These are phyloP conservation scores for Hermodice carunculata DNA, from an alignment of 2,888 invertebrate genomes.

Conservation along the genomic window DNA sequence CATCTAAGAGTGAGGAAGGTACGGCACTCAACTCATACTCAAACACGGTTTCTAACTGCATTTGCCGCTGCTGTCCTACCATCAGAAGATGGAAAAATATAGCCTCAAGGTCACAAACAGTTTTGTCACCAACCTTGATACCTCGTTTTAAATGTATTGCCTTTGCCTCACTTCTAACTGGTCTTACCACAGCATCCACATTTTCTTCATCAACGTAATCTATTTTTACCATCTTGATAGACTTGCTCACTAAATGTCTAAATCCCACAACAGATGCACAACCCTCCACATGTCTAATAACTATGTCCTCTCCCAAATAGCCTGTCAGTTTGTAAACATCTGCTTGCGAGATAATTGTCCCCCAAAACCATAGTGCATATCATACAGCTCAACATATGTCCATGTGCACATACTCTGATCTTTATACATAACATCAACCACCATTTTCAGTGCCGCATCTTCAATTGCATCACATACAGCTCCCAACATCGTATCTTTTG, in stretches of 20 bases:
- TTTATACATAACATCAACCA: background rate
- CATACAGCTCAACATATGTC: constrained; percentile 12
- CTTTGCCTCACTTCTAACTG: background rate
- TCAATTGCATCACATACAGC: background rate
- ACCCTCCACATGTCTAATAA: no score
- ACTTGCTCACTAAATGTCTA: no score
- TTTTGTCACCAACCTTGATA: background rate
- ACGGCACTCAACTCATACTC: background rate
- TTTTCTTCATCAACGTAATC: constrained; percentile 8
- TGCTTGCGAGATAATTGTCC: background rate
- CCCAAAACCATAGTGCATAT: background rate
- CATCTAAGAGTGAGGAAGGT: background rate
- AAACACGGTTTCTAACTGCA: background rate
- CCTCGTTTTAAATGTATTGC: constrained; percentile 1
- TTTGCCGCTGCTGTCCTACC: constrained; percentile 5
- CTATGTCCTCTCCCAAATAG: no score
- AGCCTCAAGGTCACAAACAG: background rate
- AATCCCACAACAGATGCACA: no score
- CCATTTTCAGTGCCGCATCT: background rate
- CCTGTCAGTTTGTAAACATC: constrained; percentile 5
- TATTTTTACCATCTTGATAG: background rate
- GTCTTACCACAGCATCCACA: background rate
- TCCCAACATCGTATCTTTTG: background rate
- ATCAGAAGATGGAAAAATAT: background rate
- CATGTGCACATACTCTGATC: constrained; percentile 2